phyloP scores from a whole-genome alignment of 2,888 invertebrate species.

The Melanostoma scalare region DNA sequence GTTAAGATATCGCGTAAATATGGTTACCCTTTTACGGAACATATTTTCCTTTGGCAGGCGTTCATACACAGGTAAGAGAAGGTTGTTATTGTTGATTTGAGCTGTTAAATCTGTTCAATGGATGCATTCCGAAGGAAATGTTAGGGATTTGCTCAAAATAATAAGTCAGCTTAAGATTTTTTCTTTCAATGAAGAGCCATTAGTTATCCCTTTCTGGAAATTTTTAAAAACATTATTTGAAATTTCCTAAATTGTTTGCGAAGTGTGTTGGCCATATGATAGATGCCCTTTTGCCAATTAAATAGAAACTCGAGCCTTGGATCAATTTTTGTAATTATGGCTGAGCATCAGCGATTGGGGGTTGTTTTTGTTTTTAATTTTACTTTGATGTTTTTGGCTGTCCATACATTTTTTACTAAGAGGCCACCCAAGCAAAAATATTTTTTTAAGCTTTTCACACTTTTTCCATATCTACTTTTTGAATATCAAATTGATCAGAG shows the following conservation, averaged over 20 bases:
- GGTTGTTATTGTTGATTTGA: not conserved
- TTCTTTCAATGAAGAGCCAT: not conserved
- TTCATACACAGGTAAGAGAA: conserved; percentile 4
- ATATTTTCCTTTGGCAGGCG: not conserved
- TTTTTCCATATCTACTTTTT: too few relatives aligned
- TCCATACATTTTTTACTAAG: too few relatives aligned
- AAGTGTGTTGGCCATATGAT: conserved; percentile 12
- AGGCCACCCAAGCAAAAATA: too few relatives aligned
- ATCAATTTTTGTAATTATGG: conserved; percentile 28
- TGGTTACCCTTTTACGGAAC: conserved; percentile 36
- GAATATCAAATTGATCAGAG: too few relatives aligned
- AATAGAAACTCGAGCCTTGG: too few relatives aligned
- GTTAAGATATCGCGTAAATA: conserved; percentile 2
- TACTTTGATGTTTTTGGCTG: too few relatives aligned
- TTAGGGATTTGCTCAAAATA: not conserved
- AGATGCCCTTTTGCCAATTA: not conserved
- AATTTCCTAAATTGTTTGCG: not conserved
- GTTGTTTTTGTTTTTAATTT: too few relatives aligned
- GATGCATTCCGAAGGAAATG: not conserved
- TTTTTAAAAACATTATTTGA: not conserved
- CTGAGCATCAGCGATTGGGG: not conserved
- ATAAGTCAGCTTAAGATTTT: not conserved
- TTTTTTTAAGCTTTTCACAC: too few relatives aligned
- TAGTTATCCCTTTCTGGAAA: too few relatives aligned
- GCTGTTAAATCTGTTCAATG: conserved; percentile 40